Evolutionary conservation across 1,140 invertebrate species (phyloP).

Genomic region (Zophobas atratus): DNA sequence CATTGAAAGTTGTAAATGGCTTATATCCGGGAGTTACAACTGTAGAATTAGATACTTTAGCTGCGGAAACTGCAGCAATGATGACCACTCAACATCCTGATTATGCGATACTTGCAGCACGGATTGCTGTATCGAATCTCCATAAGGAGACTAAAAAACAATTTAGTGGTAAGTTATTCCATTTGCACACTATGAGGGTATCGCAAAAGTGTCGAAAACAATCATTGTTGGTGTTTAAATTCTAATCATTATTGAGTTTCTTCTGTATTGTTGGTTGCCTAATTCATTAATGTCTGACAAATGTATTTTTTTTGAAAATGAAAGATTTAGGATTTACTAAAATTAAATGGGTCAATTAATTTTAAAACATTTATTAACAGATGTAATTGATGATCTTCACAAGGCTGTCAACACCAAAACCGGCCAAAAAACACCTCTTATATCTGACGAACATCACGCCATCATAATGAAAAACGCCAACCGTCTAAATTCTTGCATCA

Average conservation of each 20-base stretch:
- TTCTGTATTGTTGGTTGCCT: neutral
- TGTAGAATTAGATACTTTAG: slow-evolving; percentile 96
- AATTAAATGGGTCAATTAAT: neutral
- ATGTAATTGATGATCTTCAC: slow-evolving; percentile 92
- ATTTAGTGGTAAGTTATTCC: slow-evolving; percentile 81
- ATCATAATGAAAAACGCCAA: slow-evolving; percentile 92
- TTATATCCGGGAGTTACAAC: slow-evolving; percentile 97
- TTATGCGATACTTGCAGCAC: slow-evolving; percentile 95
- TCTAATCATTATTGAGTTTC: neutral
- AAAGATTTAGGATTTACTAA: too few species aligned
- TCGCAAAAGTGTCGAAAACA: neutral
- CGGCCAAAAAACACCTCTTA: slow-evolving; percentile 81
- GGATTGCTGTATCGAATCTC: slow-evolving; percentile 97
- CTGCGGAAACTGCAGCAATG: slow-evolving; percentile 96
- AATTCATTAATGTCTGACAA: too few species aligned
- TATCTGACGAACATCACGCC: slow-evolving; percentile 86
- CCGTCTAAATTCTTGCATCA: slow-evolving; percentile 92
- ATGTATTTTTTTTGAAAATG: too few species aligned
- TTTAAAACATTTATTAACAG: slow-evolving; percentile 71
- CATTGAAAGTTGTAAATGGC: slow-evolving; percentile 92
- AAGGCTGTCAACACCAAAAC: slow-evolving; percentile 82
- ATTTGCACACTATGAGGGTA: too few species aligned
- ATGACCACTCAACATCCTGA: slow-evolving; percentile 98
- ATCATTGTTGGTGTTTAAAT: neutral
- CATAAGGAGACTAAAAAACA: slow-evolving; percentile 97